Evolutionary conservation across 2,888 invertebrate genomes (phyloP).

Genomic region (Catonia carolina): DNA sequence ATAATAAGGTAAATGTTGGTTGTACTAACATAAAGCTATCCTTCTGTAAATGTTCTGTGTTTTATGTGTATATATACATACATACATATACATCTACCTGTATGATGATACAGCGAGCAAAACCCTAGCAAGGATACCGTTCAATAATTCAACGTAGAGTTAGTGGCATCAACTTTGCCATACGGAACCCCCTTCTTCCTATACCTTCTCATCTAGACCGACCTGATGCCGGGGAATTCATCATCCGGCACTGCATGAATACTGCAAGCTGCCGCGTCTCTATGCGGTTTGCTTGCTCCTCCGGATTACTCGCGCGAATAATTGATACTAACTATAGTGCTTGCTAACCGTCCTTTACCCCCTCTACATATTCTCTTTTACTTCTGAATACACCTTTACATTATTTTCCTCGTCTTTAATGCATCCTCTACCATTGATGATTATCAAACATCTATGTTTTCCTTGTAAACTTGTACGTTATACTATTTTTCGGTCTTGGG

Average conservation of each 20-base stretch:
- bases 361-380: too few species aligned
- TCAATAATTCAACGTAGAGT: constrained; percentile 6
- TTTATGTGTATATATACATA: too few species aligned
- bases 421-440: neutral
- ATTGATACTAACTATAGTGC: constrained; percentile 3
- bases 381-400: too few species aligned
- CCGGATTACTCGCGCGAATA: constrained; percentile 3
- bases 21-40: constrained; percentile 7
- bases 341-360: neutral
- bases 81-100: too few species aligned
- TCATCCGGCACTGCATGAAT: constrained; percentile 5
- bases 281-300: constrained; percentile 1
- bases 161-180: constrained; percentile 11
- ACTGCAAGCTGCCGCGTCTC: constrained; percentile 4
- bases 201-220: neutral
- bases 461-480: too few species aligned
- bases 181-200: too few species aligned
- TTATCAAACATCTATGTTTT: too few species aligned
- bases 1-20: neutral
- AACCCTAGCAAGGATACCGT: constrained; percentile 3
- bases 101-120: neutral
- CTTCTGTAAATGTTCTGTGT: too few species aligned
- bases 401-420: neutral
- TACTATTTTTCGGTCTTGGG: too few species aligned
- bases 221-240: constrained; percentile 6